Base-by-base conservation (phyloP, 2,797 vertebrate genomes). In the Mareca penelope region DNA sequence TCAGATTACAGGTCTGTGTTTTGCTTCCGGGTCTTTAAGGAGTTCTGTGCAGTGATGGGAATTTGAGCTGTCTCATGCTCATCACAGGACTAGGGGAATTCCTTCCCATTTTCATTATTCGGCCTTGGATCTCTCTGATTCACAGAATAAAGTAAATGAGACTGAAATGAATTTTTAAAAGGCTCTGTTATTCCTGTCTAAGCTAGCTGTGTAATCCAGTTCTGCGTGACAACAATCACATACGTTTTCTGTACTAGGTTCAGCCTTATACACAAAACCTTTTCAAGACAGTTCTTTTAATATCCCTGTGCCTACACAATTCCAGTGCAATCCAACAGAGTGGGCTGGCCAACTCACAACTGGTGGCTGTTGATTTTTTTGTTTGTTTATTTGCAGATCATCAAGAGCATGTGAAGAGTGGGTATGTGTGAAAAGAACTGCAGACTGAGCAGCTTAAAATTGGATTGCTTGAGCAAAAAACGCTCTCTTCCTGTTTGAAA, bases 321-420 rank as follows among this genome's bases (percentile, higher is more conserved):
- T 96, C 96, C 96, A 96, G 95, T 85, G 95, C 92, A 94, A 94
- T 96, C 95, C 94, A 96, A 96, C 89, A 85, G 96, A 95, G 94
- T 94, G 91, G 96, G 96, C 94, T 88, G 91, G 96, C 96, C 94
- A 95, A 94, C 91, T 96, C 94, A 96, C 96, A 96, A 97, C 96
- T 96, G 96, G 95, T 97, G 93, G 95, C 90, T 96, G 96, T 95
- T 97, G 96, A 97, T 96, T 97, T 97, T 97, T 96, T 96, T 97
- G 95, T 97, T 97, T 97, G 96, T 97, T 97, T 96, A 97, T 97
- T 96, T 97, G 97, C 96, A 95, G 96, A 97, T 96, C 95, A 97
- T 97, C 96, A 97, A 96, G 96, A 97, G 97, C 96, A 96, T 96
- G 96, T 94, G 96, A 96, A 96, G 97, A 96, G 96, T 97, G 95